These are phyloP conservation scores for Bombyx huttoni DNA, from an alignment of 2,888 invertebrate species.

Conservation along the genomic window DNA sequence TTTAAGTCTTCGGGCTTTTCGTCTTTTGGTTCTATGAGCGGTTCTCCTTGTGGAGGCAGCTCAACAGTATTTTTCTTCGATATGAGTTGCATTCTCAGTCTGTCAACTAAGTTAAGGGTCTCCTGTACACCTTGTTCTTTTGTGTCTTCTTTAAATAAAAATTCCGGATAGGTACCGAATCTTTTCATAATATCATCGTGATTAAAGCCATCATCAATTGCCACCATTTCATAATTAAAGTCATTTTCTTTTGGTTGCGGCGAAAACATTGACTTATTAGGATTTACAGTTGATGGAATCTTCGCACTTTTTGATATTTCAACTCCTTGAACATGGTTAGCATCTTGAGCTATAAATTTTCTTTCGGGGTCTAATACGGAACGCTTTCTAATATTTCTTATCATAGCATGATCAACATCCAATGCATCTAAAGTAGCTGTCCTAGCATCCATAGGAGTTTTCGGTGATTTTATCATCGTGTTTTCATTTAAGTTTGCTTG, in stretches of 20 bases:
- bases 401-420: slow-evolving; percentile 38
- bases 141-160: slow-evolving; percentile 82
- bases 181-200: slow-evolving; percentile 76
- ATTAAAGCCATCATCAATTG: slow-evolving; percentile 77
- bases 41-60: slow-evolving; percentile 49
- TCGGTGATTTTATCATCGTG: slow-evolving; percentile 66
- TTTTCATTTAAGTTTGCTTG: slow-evolving; percentile 64
- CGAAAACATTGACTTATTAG: slow-evolving; percentile 79
- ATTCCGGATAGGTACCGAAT: slow-evolving; percentile 76
- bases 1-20: slow-evolving; percentile 24
- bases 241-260: slow-evolving; percentile 78
- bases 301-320: slow-evolving; percentile 64
- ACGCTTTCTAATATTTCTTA: slow-evolving; percentile 38
- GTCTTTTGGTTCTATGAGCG: slow-evolving; percentile 25
- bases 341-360: slow-evolving; percentile 51
- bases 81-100: slow-evolving; percentile 80
- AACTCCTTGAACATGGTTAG: slow-evolving; percentile 55
- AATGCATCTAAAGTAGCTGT: slow-evolving; percentile 43
- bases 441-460: slow-evolving; percentile 64
- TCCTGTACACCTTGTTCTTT: slow-evolving; percentile 86
- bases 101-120: slow-evolving; percentile 87
- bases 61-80: slow-evolving; percentile 75
- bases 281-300: slow-evolving; percentile 53
- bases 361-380: slow-evolving; percentile 48
- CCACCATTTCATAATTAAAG: slow-evolving; percentile 76